Percentiles rank a stretch among this genome's conserved stretches.
phyloP scores from a whole-genome alignment of 2,113 vertebrate genomes.

The Rana temporaria region DNA sequence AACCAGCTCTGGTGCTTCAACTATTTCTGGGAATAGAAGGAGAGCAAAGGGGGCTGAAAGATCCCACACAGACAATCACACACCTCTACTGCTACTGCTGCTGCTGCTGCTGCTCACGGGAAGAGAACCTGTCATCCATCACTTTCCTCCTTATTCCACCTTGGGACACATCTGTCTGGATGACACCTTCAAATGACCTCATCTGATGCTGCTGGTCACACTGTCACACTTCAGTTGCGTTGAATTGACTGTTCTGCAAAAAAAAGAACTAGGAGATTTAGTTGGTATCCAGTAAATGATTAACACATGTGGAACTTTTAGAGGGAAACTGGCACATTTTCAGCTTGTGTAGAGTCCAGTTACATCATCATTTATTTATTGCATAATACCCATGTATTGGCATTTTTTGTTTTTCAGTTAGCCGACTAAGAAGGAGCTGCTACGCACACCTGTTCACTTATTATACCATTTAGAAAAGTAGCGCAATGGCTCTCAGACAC shows the following conservation, averaged over 20 bases:
- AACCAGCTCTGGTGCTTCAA: slow-evolving; percentile 69
- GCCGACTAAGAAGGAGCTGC: background rate
- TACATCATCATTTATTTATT: background rate
- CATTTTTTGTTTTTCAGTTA: background rate
- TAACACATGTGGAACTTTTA: slow-evolving; percentile 1
- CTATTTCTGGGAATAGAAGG: slow-evolving; percentile 61
- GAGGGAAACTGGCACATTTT: background rate
- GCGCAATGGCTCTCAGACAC: slow-evolving; percentile 38
- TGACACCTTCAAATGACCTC: background rate
- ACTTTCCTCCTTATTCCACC: slow-evolving; percentile 26
- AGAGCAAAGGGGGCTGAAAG: slow-evolving; percentile 58
- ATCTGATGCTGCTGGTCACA: background rate
- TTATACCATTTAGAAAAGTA: background rate
- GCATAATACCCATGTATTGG: background rate
- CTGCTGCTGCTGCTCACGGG: background rate
- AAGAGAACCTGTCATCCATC: slow-evolving; percentile 39
- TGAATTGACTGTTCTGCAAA: background rate
- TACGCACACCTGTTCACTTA: background rate
- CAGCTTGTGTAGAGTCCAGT: background rate
- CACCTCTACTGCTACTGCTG: slow-evolving; percentile 7
- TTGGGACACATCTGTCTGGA: background rate
- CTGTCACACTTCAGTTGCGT: background rate
- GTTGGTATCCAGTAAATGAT: background rate
- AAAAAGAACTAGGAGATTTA: background rate
- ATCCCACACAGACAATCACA: slow-evolving; percentile 22